Base-by-base conservation (phyloP, 23 tunicate species). In the Halocynthia aurantium region DNA sequence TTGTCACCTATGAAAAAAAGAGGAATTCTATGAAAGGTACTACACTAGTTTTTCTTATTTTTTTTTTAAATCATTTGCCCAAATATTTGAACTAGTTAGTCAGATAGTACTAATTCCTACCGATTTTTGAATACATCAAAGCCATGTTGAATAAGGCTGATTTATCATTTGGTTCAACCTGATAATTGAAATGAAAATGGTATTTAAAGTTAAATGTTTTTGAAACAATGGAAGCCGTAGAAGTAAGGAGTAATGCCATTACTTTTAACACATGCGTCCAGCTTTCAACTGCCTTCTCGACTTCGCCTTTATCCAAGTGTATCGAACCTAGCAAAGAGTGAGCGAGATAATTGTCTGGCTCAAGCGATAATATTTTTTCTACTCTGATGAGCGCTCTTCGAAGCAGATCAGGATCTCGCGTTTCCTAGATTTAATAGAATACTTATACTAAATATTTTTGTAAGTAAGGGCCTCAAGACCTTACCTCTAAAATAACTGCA, bases 401-500 rank as follows among this genome's bases (percentile, higher is more conserved):
- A 17, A 84, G 19, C 21, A 84, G 40, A 58, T 62, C 67, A 6
- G 67, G 67, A 13, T 84, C 68, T 18, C 88, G 44, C 10, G 83
- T 84, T 84, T 84, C 88, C 75, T 79, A 11, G 5, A 67, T 11
- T 0, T 31, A 31, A 31, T 31, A 31, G 44, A 31, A 31, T 31
- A 31, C 44, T 31, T 31, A 31, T 31, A 31, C 44, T 31, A 31
- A 31, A 31, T 31, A 31, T 31, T 31, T 31, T 31, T 31, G 1
- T 1, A 31, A 31, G 4, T 31, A 31, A 4, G 44, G 44, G 44
- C 44, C 44, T 31, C 44, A 31, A 31, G 44, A 31, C 44, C 44
- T 31, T 20, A 82, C 94, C 82, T 75, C 81, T 7, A 92, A 83
- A 50, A 92, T 92, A 50, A 64, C 85, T 51, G 98, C 98, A 20